phyloP scores from a whole-genome alignment of 2,113 vertebrate species.

The Thomomys bottae region DNA sequence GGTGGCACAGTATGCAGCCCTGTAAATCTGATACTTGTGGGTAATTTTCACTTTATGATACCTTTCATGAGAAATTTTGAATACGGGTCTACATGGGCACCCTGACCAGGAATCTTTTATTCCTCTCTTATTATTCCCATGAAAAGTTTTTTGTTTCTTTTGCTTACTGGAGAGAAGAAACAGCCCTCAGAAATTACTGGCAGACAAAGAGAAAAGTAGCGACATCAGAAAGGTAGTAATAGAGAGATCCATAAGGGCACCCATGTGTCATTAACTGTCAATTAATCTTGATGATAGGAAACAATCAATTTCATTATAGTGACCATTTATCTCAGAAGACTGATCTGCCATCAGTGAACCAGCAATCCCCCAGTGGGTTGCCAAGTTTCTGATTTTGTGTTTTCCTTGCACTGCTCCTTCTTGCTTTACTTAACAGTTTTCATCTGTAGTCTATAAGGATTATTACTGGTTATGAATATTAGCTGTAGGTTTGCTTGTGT shows the following conservation, averaged over 20 bases:
- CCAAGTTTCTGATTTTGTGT: neutral
- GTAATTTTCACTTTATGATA: constrained; percentile 62
- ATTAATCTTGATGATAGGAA: constrained; percentile 61
- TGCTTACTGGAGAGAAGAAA: constrained; percentile 43
- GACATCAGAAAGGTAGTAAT: constrained; percentile 57
- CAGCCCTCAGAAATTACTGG: constrained; percentile 35
- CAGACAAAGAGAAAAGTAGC: constrained; percentile 42
- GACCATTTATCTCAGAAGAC: constrained; percentile 4
- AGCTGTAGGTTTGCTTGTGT: neutral
- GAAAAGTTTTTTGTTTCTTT: constrained; percentile 44
- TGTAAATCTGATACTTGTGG: constrained; percentile 46
- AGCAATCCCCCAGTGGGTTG: neutral
- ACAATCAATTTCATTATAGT: constrained; percentile 33
- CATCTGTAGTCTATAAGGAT: neutral
- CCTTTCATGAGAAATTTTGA: constrained; percentile 48
- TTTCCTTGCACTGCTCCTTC: neutral
- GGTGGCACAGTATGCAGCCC: neutral
- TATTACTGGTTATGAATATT: neutral
- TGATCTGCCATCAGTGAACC: neutral
- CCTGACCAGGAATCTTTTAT: neutral
- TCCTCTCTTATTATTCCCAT: constrained; percentile 7
- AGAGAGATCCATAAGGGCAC: constrained; percentile 1
- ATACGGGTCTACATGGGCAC: neutral
- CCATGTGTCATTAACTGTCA: constrained; percentile 54
- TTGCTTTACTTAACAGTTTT: neutral